Evolutionary conservation across 1,140 invertebrate species (phyloP).

Genomic region (Sycophila sp.): DNA sequence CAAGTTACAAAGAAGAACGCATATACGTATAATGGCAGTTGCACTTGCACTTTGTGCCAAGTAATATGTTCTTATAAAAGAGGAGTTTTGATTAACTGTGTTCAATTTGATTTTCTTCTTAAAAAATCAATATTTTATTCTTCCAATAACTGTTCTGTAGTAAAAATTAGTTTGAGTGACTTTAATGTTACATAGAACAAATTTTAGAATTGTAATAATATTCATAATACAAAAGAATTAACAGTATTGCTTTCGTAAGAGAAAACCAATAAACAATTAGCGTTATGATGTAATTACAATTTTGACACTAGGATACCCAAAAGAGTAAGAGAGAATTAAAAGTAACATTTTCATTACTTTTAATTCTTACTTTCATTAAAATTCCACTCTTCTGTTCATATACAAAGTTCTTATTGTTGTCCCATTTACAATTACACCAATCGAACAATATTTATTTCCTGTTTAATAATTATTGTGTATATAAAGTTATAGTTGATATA

Average conservation of each 20-base stretch:
- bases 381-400: constrained; percentile 16
- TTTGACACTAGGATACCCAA: not conserved
- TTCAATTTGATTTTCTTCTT: not conserved
- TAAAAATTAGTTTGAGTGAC: not conserved
- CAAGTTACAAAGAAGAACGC: constrained; percentile 17
- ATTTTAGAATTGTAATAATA: not conserved
- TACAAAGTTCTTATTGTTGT: constrained; percentile 9
- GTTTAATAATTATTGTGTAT: constrained; percentile 24
- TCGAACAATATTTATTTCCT: constrained; percentile 9
- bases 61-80: constrained; percentile 6
- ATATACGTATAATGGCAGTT: constrained; percentile 26
- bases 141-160: too few species aligned
- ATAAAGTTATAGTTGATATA: constrained; percentile 32
- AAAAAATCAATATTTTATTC: constrained; percentile 13
- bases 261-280: not conserved
- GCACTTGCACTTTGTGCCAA: constrained; percentile 19
- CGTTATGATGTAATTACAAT: not conserved
- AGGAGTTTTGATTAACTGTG: not conserved
- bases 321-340: constrained; percentile 1
- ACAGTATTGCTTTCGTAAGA: constrained; percentile 9
- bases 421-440: constrained; percentile 17
- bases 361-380: constrained; percentile 8
- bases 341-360: not conserved
- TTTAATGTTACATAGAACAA: not conserved
- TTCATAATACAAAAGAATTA: not conserved